phyloP scores from a whole-genome alignment of 23 tunicate genomes.

The Clavelina lepadiformis region DNA sequence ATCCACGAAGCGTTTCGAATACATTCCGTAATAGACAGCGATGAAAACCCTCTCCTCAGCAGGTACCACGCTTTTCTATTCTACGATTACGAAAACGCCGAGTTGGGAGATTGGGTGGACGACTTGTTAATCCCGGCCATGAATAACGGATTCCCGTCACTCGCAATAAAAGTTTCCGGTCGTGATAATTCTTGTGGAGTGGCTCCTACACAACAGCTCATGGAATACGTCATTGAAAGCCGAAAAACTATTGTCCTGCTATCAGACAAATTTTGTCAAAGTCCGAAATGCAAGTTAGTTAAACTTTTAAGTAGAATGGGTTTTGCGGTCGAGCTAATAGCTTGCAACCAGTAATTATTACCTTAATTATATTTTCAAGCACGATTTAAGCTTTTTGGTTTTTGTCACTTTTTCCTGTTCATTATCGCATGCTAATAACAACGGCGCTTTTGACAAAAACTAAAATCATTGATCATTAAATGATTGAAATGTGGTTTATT shows the following conservation, averaged over 20 bases:
- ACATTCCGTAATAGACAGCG: background rate
- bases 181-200: background rate
- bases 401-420: too few species aligned
- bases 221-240: background rate
- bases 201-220: background rate
- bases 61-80: background rate
- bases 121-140: background rate
- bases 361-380: too few species aligned
- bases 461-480: too few species aligned
- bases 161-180: background rate
- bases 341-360: too few species aligned
- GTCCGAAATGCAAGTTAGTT: background rate
- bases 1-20: background rate
- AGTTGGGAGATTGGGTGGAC: constrained; percentile 7
- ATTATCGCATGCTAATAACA: too few species aligned
- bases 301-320: too few species aligned
- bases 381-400: too few species aligned
- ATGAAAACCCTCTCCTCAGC: too few species aligned
- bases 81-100: background rate
- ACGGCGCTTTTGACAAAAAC: too few species aligned
- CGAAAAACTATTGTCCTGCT: constrained; percentile 1
- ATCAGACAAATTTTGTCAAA: background rate
- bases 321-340: too few species aligned
- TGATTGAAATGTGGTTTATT: too few species aligned
- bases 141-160: background rate